A percentile compares a stretch with the other conserved stretches of the same genome.
phyloP scores from a whole-genome alignment of 2,888 invertebrate genomes.

The Melinaea menophilus region DNA sequence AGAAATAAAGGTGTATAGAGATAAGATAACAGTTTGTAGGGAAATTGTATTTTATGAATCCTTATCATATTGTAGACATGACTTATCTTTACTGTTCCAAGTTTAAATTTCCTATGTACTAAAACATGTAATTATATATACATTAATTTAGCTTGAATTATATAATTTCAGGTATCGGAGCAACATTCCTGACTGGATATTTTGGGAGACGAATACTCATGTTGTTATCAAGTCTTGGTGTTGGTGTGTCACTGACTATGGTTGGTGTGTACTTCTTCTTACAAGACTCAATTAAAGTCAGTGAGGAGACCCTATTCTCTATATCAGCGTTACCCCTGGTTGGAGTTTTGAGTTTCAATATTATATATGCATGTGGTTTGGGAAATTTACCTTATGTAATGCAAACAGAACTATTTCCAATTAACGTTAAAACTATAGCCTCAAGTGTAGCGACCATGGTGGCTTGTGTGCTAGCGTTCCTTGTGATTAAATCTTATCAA shows the following conservation, averaged over 20 bases:
- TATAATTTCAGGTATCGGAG: constrained; percentile 58
- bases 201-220: constrained; percentile 76
- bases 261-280: constrained; percentile 76
- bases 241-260: constrained; percentile 69
- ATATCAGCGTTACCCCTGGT: constrained; percentile 74
- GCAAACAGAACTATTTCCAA: constrained; percentile 81
- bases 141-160: too few species aligned
- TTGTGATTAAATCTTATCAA: constrained; percentile 79
- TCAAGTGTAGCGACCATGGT: constrained; percentile 77
- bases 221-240: constrained; percentile 73
- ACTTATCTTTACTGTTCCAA: too few species aligned
- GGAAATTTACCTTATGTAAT: constrained; percentile 80
- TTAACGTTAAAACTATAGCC: constrained; percentile 79
- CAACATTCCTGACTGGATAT: constrained; percentile 74
- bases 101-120: too few species aligned
- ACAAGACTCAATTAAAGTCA: constrained; percentile 59
- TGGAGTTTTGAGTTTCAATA: constrained; percentile 76
- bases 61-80: too few species aligned
- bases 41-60: too few species aligned
- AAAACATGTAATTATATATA: too few species aligned
- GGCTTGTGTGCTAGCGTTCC: constrained; percentile 76
- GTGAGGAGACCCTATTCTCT: constrained; percentile 50
- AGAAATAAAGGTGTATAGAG: too few species aligned
- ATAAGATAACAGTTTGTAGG: too few species aligned
- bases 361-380: constrained; percentile 78